Conservation (phyloP, 1,140 invertebrate species). For the Catajapyx aquilonaris region DNA sequence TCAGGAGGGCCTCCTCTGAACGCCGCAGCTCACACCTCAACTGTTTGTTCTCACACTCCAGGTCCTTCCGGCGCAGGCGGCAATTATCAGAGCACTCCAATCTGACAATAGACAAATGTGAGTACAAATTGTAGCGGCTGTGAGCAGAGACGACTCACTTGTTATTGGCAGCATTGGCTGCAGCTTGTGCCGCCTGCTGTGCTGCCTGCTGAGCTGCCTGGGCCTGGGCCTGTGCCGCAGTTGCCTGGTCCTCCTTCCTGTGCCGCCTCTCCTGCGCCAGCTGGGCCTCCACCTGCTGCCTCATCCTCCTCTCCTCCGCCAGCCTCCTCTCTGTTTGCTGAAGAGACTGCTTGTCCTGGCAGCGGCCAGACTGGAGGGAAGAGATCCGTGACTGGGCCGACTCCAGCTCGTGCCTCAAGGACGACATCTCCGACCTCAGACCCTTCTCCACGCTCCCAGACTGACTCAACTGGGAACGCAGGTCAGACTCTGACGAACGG, state of each 20-base stretch:
- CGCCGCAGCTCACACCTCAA: constrained; percentile 49
- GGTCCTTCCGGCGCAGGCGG: constrained; percentile 44
- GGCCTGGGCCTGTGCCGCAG: constrained; percentile 22
- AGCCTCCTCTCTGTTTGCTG: constrained; percentile 53
- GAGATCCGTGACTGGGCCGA: too few species aligned
- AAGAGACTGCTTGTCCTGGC: constrained; percentile 58
- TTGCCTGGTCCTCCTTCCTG: constrained; percentile 42
- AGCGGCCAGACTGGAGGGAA: too few species aligned
- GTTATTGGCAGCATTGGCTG: too few species aligned
- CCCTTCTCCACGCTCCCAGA: not conserved
- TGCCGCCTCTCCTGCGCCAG: constrained; percentile 49
- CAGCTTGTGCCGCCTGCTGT: too few species aligned
- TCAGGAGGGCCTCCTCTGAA: constrained; percentile 41
- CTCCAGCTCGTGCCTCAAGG: not conserved
- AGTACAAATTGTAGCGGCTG: too few species aligned
- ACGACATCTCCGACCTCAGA: not conserved
- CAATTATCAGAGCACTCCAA: constrained; percentile 54
- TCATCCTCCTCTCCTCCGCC: constrained; percentile 58
- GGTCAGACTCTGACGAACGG: not conserved
- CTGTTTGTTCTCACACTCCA: constrained; percentile 55
- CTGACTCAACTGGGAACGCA: not conserved
- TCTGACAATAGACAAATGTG: constrained; percentile 15
- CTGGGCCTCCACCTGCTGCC: constrained; percentile 50
- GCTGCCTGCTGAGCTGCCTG: constrained; percentile 21
- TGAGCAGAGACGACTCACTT: constrained; percentile 6